Evolutionary conservation across 2,888 invertebrate genomes (phyloP).

Genomic region (Ctenicera cuprea): DNA sequence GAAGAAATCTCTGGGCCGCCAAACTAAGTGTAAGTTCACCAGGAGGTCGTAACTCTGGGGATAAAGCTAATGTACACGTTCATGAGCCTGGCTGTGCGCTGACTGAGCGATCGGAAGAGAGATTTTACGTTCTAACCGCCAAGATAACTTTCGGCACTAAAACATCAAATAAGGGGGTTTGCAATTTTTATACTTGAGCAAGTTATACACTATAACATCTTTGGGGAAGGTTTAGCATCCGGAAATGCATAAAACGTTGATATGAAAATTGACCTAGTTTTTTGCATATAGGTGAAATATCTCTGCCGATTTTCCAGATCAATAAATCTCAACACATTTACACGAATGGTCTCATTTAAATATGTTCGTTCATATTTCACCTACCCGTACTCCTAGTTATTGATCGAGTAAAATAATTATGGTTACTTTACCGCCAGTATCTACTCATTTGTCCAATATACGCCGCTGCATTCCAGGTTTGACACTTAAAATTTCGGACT

Average conservation of each 20-base stretch:
- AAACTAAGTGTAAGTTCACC: conserved; percentile 60
- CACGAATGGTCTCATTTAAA: too few relatives aligned
- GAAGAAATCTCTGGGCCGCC: conserved; percentile 61
- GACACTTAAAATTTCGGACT: too few relatives aligned
- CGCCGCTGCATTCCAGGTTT: too few relatives aligned
- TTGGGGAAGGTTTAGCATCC: not conserved
- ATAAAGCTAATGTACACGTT: conserved; percentile 64
- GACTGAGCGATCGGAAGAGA: conserved; percentile 62
- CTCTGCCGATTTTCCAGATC: too few relatives aligned
- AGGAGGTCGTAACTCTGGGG: conserved; percentile 62
- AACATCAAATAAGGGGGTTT: conserved; percentile 46
- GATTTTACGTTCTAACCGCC: conserved; percentile 56
- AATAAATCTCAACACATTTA: too few relatives aligned
- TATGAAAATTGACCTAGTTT: too few relatives aligned
- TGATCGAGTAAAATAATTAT: too few relatives aligned
- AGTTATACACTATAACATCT: conserved; percentile 22
- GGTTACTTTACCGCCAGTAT: too few relatives aligned
- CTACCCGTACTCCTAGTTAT: too few relatives aligned
- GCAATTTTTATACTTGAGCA: conserved; percentile 41
- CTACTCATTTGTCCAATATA: too few relatives aligned
- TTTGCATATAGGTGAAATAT: too few relatives aligned
- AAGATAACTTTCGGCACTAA: conserved; percentile 50
- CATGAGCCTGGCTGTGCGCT: conserved; percentile 56
- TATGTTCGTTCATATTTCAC: too few relatives aligned
- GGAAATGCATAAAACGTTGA: conserved; percentile 27